A percentile compares a stretch with the other conserved stretches of the same genome.
These are phyloP conservation scores for Apodemus sylvaticus DNA, from an alignment of 2,113 vertebrate species.

Conservation along the genomic window DNA sequence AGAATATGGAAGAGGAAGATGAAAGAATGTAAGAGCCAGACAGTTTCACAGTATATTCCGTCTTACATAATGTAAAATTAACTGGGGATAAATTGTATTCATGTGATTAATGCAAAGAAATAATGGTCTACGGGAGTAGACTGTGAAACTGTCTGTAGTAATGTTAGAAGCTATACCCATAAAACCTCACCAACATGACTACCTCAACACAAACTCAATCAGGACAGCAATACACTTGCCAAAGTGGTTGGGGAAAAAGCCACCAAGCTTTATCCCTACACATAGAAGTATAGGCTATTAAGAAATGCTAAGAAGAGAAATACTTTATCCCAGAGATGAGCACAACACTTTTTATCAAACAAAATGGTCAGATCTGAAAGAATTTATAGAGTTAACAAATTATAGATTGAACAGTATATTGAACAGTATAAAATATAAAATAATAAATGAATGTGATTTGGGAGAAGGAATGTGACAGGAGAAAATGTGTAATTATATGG, in stretches of 20 bases:
- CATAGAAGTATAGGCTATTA: neutral
- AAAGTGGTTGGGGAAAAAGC: neutral
- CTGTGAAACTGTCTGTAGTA: neutral
- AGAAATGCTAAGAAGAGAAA: neutral
- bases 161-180: too few relatives aligned
- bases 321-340: neutral
- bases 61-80: neutral
- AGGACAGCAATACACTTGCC: neutral
- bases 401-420: neutral
- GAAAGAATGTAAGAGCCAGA: neutral
- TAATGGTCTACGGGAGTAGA: neutral
- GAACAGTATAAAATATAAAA: too few relatives aligned
- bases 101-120: neutral
- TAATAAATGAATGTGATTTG: neutral
- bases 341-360: neutral
- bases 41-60: neutral
- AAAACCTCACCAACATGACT: neutral
- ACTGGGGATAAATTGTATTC: neutral
- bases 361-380: neutral
- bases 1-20: neutral
- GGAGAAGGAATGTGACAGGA: rapidly evolving
- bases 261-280: neutral
- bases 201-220: neutral
- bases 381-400: neutral
- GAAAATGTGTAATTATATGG: too few relatives aligned